Conservation (phyloP, 2,888 invertebrate genomes). For the Drosophila peninsularis region DNA sequence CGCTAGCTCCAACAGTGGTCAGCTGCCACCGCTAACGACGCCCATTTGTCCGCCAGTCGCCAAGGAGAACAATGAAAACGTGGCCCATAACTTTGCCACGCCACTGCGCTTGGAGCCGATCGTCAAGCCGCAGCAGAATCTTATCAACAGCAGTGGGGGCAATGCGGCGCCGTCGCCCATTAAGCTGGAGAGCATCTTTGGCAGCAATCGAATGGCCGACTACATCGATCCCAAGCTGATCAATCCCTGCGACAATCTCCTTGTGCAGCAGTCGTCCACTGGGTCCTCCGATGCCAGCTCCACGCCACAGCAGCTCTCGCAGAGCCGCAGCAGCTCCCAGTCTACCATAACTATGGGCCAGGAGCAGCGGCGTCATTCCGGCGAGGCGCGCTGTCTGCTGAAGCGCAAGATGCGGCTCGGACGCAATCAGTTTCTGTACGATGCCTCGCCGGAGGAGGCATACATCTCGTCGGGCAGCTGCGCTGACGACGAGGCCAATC, state of each 20-base stretch:
- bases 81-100: conserved; percentile 37
- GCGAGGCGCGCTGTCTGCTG: conserved; percentile 78
- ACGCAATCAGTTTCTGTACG: conserved; percentile 84
- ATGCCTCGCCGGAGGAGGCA: conserved; percentile 82
- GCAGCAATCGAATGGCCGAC: conserved; percentile 68
- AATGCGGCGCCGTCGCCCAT: conserved; percentile 40
- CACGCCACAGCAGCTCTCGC: conserved; percentile 57
- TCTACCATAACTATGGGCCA: conserved; percentile 59
- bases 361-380: conserved; percentile 74
- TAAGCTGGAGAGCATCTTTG: conserved; percentile 71
- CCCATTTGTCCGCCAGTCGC: conserved; percentile 14
- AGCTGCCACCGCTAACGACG: conserved; percentile 58
- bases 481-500: conserved; percentile 82
- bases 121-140: conserved; percentile 32
- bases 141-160: background rate
- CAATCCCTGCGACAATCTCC: conserved; percentile 89
- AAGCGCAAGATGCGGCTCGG: conserved; percentile 84
- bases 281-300: conserved; percentile 73
- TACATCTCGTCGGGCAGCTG: conserved; percentile 68
- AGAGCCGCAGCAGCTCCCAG: conserved; percentile 67
- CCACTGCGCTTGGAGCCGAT: conserved; percentile 67
- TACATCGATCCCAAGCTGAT: conserved; percentile 87
- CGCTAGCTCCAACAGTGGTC: conserved; percentile 35
- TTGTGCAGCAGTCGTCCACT: conserved; percentile 83
- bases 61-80: conserved; percentile 61